phyloP scores from a whole-genome alignment of 2,113 vertebrate genomes.

The Kryptolebias marmoratus region DNA sequence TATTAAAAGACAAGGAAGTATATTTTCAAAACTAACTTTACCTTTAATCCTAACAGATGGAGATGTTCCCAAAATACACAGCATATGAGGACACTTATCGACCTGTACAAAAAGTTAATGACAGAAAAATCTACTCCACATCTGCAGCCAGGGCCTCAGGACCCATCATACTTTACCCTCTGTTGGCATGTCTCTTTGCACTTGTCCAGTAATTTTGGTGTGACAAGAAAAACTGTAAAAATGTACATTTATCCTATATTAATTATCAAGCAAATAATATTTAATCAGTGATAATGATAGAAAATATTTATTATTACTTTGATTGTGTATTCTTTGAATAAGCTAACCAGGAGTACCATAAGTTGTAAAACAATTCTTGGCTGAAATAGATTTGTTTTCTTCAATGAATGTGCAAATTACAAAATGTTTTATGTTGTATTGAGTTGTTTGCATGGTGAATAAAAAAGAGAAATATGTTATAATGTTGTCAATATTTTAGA shows the following conservation, averaged over 20 bases:
- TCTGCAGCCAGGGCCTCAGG: background rate
- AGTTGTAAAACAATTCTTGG: no score
- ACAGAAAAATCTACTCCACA: slow-evolving; percentile 40
- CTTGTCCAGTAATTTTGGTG: background rate
- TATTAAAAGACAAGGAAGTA: background rate
- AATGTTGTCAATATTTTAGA: background rate
- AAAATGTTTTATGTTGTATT: background rate
- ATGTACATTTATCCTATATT: background rate
- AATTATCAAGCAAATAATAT: no score
- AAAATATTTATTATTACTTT: background rate
- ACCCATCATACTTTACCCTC: background rate
- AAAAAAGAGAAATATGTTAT: background rate
- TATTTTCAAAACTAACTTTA: background rate
- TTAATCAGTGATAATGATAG: no score
- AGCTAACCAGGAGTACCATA: no score
- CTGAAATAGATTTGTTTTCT: no score
- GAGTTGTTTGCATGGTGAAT: background rate
- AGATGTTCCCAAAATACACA: slow-evolving; percentile 25
- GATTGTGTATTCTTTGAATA: background rate
- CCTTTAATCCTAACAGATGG: slow-evolving; percentile 50
- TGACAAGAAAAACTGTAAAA: background rate
- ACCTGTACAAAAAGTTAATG: slow-evolving; percentile 21
- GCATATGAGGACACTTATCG: slow-evolving; percentile 46
- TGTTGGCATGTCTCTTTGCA: slow-evolving; percentile 15
- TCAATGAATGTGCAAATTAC: background rate